These are phyloP conservation scores for Bombus vancouverensis DNA, from an alignment of 1,140 invertebrate genomes.

Conservation along the genomic window DNA sequence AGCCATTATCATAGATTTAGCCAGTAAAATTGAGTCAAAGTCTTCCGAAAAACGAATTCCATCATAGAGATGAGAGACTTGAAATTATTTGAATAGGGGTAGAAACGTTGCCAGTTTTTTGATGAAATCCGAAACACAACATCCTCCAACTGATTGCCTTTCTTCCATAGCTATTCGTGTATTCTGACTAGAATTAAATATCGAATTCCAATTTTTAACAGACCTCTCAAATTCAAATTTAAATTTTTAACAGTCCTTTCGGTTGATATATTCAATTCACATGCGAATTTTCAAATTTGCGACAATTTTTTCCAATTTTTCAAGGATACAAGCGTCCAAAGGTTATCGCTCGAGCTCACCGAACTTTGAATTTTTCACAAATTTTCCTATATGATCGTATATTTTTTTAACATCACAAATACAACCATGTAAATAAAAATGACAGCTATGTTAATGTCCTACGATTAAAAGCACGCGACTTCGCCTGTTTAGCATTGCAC, in stretches of 20 bases:
- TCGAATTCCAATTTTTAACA: neutral
- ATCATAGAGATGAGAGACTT: conserved; percentile 11
- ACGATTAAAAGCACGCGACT: neutral
- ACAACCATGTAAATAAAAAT: neutral
- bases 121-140: conserved; percentile 20
- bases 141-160: neutral
- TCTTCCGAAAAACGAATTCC: conserved; percentile 20
- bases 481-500: neutral
- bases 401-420: no score
- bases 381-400: no score
- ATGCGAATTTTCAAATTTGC: neutral
- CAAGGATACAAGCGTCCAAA: neutral
- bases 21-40: conserved; percentile 51
- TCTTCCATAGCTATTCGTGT: neutral
- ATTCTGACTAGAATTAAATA: neutral
- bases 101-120: conserved; percentile 59
- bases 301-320: neutral
- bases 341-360: neutral
- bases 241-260: neutral
- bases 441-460: neutral
- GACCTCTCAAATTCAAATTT: neutral
- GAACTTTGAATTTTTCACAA: neutral
- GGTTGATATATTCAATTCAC: no score
- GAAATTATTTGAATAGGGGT: conserved; percentile 32
- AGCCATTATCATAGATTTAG: conserved; percentile 51